Evolutionary conservation across 2,888 invertebrate species (phyloP), one percentile per base, ranked within the genome.

Genomic region (Aplocera efformata): DNA sequence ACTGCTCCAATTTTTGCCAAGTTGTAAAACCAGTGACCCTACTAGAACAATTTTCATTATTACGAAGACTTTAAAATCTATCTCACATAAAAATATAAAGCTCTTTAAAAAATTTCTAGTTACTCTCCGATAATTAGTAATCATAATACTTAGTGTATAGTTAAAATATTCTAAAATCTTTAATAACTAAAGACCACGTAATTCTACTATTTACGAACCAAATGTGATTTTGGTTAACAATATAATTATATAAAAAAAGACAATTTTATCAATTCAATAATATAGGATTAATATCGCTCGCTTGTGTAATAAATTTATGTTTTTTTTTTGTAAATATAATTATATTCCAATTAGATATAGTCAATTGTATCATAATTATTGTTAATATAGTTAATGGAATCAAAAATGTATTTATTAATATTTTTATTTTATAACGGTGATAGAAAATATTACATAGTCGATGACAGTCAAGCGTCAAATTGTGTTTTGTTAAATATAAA

Each of bases 261-360:
- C 67, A 66, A 57, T 2, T n/a, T 60, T 63, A 57, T 58, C 54
- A 49, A 49, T 52, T 39, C 38, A 46, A 46, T 36, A 48, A 45
- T 45, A 40, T 51, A 50, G 43, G 32, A 10, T 27, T 47, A 41
- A 59, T 57, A 54, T 50, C 55, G 56, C 51, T 65, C 52, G 70
- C 74, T 79, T 78, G 52, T 76, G 71, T 80, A 72, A 53, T 44
- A 9, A 34, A 58, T 52, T 59, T 59, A 32, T 57, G 67, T 66
- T 63, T 66, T 73, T 74, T 17, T 3, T 74, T 72, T 85, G 81
- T 85, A 84, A 79, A 83, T 84, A 84, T 72, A 61, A 57, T 57
- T 66, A 77, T 79, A 84, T 85, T 84, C 85, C 84, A 84, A 64
- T 72, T 85, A 84, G 83, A 59, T 48, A 63, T 83, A 85, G 80